These are phyloP conservation scores for Budorcas taxicolor DNA, from an alignment of 2,113 vertebrate species.

Conservation along the genomic window DNA sequence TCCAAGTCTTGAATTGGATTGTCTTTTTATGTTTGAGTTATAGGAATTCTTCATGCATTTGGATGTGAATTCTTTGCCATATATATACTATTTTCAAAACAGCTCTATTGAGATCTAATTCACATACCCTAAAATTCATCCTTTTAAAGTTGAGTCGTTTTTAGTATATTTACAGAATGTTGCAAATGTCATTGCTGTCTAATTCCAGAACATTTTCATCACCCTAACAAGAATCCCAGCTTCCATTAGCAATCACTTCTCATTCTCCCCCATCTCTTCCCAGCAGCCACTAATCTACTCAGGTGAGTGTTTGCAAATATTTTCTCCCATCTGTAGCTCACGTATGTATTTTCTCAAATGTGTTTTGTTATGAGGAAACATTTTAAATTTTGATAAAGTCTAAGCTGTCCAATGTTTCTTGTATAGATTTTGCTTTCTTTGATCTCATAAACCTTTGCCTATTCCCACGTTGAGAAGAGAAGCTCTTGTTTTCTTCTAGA, in stretches of 20 bases:
- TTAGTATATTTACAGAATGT: background rate
- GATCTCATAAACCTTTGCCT: background rate
- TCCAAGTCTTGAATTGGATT: background rate
- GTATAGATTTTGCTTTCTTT: background rate
- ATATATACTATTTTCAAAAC: background rate
- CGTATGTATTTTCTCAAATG: background rate
- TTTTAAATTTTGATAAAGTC: conserved; percentile 14
- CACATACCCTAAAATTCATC: background rate
- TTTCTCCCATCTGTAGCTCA: background rate
- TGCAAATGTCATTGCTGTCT: background rate
- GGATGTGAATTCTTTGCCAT: background rate
- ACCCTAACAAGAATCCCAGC: background rate
- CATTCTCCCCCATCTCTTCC: fast-evolving
- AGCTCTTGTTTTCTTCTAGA: background rate
- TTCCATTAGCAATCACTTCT: background rate
- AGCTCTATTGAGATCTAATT: background rate
- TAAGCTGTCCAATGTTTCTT: background rate
- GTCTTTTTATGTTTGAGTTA: background rate
- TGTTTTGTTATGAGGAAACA: background rate
- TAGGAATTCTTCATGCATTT: background rate
- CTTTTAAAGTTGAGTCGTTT: background rate
- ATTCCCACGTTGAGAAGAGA: background rate
- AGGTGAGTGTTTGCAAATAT: background rate
- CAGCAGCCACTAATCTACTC: background rate
- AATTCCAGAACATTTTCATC: background rate